Base-by-base conservation (phyloP, 2,888 invertebrate species). In the Melieria picta region DNA sequence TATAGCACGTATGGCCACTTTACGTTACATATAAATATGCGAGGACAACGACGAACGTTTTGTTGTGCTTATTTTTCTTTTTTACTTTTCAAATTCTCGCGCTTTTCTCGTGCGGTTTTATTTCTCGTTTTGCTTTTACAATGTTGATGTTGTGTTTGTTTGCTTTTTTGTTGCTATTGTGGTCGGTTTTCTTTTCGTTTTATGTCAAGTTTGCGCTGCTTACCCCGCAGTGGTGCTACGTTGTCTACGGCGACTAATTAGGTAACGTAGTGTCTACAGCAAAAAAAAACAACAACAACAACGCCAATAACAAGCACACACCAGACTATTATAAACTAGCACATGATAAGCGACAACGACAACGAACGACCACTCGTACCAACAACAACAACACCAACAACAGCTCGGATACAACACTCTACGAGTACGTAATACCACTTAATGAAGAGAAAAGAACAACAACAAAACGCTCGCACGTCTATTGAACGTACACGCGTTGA, bases 241-340 rank as follows among this genome's bases (percentile, higher is more conserved):
- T 79, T 85, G 85, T 83, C 83, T 85, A 72, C 75, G 74, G 69
- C 73, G 77, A 78, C 83, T 84, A 83, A 84, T 82, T 82, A 84
- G 82, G 83, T 82, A 82, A 80, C 79, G 77, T 79, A 79, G 80
- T 78, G 70, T 72, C 72, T 74, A 75, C 75, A 83, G 79, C 77
- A 79, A 80, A 75, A 78, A 60, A 81, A 70, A 72, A 62, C 74
- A 65, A 72, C 42, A 69, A 71, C 58, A 71, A 72, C 50, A 65
- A 71, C 56, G 48, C 42, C 79, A 79, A 77, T 75, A 80, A 81
- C 77, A 80, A 76, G 73, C 65, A 46, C 79, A 67, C 13, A 60
- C 82, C 80, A 79, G 76, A 82, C 79, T 30, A 82, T 83, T 72
- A 75, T 80, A 75, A 80, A 76, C 61, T 63, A 69, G 48, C 55